Evolutionary conservation across 2,797 vertebrate genomes (phyloP).

Genomic region (Hemitrygon akajei): DNA sequence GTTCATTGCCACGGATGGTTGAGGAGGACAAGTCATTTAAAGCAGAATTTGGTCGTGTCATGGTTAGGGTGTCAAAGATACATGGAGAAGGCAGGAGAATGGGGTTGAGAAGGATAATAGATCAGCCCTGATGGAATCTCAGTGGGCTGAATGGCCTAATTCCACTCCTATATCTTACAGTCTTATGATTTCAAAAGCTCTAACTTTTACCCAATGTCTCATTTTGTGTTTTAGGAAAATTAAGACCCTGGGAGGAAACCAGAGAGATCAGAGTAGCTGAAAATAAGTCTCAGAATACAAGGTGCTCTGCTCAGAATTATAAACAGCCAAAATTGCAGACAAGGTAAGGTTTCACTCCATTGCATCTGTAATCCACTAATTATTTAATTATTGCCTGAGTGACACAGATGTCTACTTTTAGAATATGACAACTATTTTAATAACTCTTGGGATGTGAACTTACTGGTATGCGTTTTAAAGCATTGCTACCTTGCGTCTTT

Average conservation of each 20-base stretch:
- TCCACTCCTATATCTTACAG: no score
- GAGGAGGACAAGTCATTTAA: no score
- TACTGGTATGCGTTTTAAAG: no score
- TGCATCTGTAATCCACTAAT: not conserved
- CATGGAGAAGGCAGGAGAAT: no score
- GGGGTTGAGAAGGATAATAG: no score
- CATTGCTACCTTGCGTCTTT: no score
- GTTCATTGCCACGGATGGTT: no score
- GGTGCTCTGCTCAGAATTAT: not conserved
- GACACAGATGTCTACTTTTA: not conserved
- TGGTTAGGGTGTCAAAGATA: no score
- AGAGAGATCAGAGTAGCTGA: not conserved
- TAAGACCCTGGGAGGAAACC: not conserved
- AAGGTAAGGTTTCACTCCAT: not conserved
- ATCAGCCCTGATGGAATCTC: no score
- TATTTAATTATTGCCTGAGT: not conserved
- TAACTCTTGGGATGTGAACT: no score
- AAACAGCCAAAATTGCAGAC: constrained; percentile 26
- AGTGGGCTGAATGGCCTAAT: no score
- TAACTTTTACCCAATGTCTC: not conserved
- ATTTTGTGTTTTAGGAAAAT: not conserved
- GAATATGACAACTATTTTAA: not conserved
- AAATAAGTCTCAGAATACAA: not conserved
- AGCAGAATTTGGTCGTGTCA: no score
- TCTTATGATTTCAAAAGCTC: not conserved